Evolutionary conservation across 2,797 vertebrate species (phyloP), one percentile per base, ranked within the genome.

Genomic region (Pantherophis alleghaniensis): DNA sequence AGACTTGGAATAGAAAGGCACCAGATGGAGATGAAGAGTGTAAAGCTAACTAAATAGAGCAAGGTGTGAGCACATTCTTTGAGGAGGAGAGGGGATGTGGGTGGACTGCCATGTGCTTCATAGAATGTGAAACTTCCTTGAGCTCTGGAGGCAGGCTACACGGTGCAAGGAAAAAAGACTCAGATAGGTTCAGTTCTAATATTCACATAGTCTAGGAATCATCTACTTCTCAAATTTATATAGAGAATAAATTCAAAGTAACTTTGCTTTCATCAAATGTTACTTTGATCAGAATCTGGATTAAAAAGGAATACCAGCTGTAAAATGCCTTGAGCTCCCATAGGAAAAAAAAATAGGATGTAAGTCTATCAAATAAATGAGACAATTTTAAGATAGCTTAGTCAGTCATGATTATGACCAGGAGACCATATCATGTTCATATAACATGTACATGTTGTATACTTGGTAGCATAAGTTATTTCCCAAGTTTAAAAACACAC

Each of bases 1-100:
- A 95, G 87, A 93, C 94, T 91, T 28, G 51, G 60, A 88, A 89
- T 89, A 91, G 93, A 95, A 93, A 66, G 88, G 88, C 91, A 94
- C 42, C 89, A 92, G 91, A 96, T 91, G 94, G 94, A 95, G 89
- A 86, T 4, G 16, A 92, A 94, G 66, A 94, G 92, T 55, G 2
- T 0, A 92, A 95, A 22, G 0, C 66, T 26, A 5, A 2, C 79
- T 87, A 88, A 92, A 95, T 37, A 91, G 89, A 88, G n/a, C 1
- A 2, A 88, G 83, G 94, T 63, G 86, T 0, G 2, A 94, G 89
- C 0, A 0, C 90, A 95, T 94, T 94, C 93, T 95, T 91, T 86
- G 87, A 89, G 92, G 89, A 94, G 90, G 92, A 92, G 69, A 55
- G 87, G 91, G 88, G 56, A 57, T 9, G 94, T 92, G 57, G 95